These are phyloP conservation scores for Alviniconcha strummeri DNA, from an alignment of 2,888 invertebrate species.

Conservation along the genomic window DNA sequence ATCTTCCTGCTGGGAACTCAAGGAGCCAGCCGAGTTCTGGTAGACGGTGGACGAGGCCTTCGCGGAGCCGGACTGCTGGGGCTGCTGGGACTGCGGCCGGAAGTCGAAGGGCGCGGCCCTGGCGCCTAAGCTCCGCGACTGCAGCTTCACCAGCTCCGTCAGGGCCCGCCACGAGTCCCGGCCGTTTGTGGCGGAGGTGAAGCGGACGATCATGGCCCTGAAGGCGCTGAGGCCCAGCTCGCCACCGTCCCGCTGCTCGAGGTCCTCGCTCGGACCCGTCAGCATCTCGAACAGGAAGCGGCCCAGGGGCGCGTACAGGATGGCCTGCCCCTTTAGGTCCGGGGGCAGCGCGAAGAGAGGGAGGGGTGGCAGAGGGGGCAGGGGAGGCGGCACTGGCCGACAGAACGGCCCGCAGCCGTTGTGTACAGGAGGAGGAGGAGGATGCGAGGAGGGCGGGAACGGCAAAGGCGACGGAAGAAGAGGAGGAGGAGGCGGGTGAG, in stretches of 20 bases:
- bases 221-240: too few species aligned
- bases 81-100: too few species aligned
- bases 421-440: background rate
- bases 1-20: too few species aligned
- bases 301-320: background rate
- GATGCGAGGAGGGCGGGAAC: background rate
- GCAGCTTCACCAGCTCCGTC: conserved; percentile 6
- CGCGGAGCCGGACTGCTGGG: too few species aligned
- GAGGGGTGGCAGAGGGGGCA: background rate
- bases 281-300: background rate
- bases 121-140: background rate
- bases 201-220: background rate
- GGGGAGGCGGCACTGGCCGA: background rate
- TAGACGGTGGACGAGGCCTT: too few species aligned
- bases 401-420: background rate
- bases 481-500: background rate
- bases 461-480: background rate
- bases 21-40: too few species aligned
- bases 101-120: too few species aligned
- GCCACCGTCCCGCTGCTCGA: background rate
- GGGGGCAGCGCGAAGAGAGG: too few species aligned
- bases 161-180: conserved; percentile 8
- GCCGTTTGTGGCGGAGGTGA: background rate
- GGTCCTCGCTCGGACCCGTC: background rate
- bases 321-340: too few species aligned